Conservation (phyloP, 2,888 invertebrate species). For the Alentia gelatinosa region DNA sequence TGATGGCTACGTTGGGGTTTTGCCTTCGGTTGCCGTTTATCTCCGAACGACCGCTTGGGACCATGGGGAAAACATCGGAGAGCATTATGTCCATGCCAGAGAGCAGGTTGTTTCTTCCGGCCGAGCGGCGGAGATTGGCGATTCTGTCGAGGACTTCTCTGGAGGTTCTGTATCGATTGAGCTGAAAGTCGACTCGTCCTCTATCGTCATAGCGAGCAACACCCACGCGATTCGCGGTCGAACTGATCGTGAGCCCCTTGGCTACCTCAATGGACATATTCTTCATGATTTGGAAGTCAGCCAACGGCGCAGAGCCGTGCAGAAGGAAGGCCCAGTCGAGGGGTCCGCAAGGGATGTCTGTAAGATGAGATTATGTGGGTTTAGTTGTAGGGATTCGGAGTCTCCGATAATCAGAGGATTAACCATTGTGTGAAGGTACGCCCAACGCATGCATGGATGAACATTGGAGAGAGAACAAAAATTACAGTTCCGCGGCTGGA, state of each 20-base stretch:
- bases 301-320: background rate
- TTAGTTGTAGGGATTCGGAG: no score
- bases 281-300: conserved; percentile 16
- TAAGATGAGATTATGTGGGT: background rate
- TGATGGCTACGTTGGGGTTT: background rate
- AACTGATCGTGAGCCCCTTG: background rate
- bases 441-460: no score
- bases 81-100: background rate
- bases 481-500: no score
- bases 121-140: background rate
- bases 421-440: no score
- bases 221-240: background rate
- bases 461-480: no score
- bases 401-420: no score
- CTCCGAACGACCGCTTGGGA: background rate
- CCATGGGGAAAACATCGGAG: background rate
- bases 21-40: background rate
- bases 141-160: background rate
- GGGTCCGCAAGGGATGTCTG: background rate
- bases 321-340: conserved; percentile 31
- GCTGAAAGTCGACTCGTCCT: background rate
- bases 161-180: background rate
- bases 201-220: background rate
- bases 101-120: background rate
- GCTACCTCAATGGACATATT: conserved; percentile 2